These are phyloP conservation scores for Columba janthina DNA, from an alignment of 2,113 vertebrate species.

Conservation along the genomic window DNA sequence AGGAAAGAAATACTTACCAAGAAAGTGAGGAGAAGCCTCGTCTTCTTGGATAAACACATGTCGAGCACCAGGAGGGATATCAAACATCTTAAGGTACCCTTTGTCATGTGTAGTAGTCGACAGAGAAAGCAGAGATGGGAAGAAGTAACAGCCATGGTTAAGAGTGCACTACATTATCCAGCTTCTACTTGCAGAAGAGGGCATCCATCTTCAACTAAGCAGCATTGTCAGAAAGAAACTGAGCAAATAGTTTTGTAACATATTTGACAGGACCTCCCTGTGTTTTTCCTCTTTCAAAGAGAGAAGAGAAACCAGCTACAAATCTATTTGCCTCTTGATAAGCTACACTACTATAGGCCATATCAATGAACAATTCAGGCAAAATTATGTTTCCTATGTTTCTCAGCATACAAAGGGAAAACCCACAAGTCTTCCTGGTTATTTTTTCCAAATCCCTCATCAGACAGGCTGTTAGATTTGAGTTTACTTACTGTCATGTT, in stretches of 20 bases:
- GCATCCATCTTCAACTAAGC: constrained; percentile 55
- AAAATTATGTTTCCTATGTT: constrained; percentile 40
- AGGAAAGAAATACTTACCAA: constrained; percentile 89
- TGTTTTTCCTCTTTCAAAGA: background rate
- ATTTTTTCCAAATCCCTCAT: background rate
- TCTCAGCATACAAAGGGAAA: too few species aligned
- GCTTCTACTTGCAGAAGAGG: constrained; percentile 73
- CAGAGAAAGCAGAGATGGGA: constrained; percentile 69
- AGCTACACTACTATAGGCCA: background rate
- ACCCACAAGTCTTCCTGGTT: too few species aligned
- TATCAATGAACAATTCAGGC: background rate
- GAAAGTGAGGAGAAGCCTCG: constrained; percentile 96
- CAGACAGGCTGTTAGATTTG: background rate
- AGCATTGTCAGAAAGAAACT: background rate
- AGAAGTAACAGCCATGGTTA: constrained; percentile 81
- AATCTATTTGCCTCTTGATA: background rate
- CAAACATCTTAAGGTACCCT: constrained; percentile 99
- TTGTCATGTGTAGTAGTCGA: constrained; percentile 76
- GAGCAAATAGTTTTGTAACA: background rate
- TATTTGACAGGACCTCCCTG: background rate
- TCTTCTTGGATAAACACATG: constrained; percentile 98
- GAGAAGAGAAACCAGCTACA: background rate
- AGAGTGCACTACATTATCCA: background rate
- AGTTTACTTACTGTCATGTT: background rate
- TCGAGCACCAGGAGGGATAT: constrained; percentile 94